Evolutionary conservation across 2,888 invertebrate genomes (phyloP).

Genomic region (Drosophila robusta): DNA sequence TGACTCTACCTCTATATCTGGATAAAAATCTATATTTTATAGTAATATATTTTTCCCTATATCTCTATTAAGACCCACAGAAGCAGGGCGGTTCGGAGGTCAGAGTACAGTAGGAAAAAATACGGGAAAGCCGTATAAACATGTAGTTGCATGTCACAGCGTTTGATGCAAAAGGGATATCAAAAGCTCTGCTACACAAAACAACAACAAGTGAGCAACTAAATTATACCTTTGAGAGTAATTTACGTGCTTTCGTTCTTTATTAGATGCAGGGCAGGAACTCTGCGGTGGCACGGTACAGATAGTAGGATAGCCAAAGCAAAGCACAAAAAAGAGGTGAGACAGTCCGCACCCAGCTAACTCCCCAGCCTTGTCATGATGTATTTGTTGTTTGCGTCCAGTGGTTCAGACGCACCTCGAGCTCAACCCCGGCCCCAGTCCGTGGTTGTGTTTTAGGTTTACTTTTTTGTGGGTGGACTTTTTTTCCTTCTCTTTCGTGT

Average conservation of each 20-base stretch:
- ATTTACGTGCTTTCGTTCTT: conserved; percentile 79
- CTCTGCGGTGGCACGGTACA: conserved; percentile 13
- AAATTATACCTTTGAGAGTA: conserved; percentile 82
- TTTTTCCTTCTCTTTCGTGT: conserved; percentile 20
- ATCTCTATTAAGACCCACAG: not conserved
- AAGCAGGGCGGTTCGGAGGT: not conserved
- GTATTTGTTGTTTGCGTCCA: conserved; percentile 55
- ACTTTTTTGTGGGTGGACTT: conserved; percentile 24
- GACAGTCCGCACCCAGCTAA: conserved; percentile 18
- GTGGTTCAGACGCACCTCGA: conserved; percentile 48
- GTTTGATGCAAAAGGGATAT: conserved; percentile 57
- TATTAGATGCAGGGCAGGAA: conserved; percentile 62
- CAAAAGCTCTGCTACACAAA: conserved; percentile 42
- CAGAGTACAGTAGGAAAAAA: conserved; percentile 30
- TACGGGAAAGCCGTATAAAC: conserved; percentile 20
- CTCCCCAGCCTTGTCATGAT: conserved; percentile 58
- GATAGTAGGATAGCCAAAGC: conserved; percentile 33
- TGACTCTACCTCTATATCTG: too few species aligned
- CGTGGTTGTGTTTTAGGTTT: conserved; percentile 43
- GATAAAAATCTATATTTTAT: too few species aligned
- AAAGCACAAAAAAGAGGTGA: conserved; percentile 33
- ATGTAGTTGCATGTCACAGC: conserved; percentile 53
- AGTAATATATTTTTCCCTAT: too few species aligned
- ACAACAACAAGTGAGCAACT: conserved; percentile 60
- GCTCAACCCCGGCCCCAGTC: conserved; percentile 17